These are phyloP conservation scores for Cephalopterus ornatus DNA, from an alignment of 2,113 vertebrate genomes.

Conservation along the genomic window DNA sequence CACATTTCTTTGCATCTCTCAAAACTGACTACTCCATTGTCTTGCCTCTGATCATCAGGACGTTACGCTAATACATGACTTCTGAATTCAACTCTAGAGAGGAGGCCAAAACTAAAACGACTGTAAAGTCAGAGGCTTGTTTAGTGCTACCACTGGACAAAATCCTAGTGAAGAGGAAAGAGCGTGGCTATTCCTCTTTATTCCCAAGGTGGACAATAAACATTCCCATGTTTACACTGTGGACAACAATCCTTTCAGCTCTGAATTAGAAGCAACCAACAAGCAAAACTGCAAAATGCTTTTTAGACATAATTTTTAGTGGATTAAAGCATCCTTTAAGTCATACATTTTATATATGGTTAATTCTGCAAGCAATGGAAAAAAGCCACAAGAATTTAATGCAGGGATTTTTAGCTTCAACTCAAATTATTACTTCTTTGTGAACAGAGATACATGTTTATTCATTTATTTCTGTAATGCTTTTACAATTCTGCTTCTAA, in stretches of 20 bases:
- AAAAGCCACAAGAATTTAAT: neutral
- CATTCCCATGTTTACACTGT: neutral
- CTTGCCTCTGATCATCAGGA: neutral
- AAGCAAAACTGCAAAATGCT: neutral
- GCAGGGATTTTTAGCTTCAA: neutral
- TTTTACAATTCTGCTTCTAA: neutral
- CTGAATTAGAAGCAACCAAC: neutral
- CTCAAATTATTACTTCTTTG: neutral
- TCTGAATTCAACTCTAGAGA: neutral
- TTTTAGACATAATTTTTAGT: neutral
- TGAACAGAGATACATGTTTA: neutral
- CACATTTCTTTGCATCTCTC: neutral
- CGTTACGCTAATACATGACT: neutral
- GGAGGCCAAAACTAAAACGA: neutral
- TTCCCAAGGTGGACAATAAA: neutral
- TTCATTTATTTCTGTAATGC: neutral
- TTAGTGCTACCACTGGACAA: neutral
- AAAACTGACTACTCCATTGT: neutral
- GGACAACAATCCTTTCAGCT: neutral
- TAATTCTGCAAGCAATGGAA: neutral
- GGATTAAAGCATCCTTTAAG: neutral
- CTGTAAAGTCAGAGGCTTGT: neutral
- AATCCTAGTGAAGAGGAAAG: neutral
- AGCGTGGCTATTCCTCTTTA: neutral
- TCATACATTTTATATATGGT: neutral